Base-by-base conservation (phyloP, 2,113 vertebrate genomes). In the Galbula dea region DNA sequence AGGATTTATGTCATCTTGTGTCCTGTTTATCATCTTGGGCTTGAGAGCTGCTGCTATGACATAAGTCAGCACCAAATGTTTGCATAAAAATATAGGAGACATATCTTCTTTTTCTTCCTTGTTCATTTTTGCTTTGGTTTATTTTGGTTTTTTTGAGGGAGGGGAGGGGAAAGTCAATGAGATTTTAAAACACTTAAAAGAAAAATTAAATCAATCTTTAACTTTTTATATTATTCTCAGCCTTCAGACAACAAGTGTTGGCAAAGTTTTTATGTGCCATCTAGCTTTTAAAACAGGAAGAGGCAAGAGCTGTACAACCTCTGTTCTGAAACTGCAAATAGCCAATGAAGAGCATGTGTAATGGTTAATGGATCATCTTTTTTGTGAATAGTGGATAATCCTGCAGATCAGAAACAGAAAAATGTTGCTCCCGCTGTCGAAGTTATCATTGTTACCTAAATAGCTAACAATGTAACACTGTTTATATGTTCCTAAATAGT, bases 1-100 rank as follows among this genome's bases (percentile, higher is more conserved):
- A 78, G 86, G 73, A 92, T 94, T 94, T 93, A 86, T 86, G n/a
- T 93, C 49, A 43, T 65, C 75, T 41, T 73, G 41, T 75, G 20
- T 54, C 43, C 69, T 78, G 24, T 63, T 30, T 51, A 63, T 78
- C 83, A 92, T 29, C 9, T 37, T 86, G 32, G 65, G 34, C 49
- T 81, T 88, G 36, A 84, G 24, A 94, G 26, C 55, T 96, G 52
- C n/a, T 93, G 39, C 61, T 92, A 9, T 36, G 57, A 68, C 36
- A 72, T 75, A 92, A 93, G 86, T 90, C 54, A 88, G 9, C 1
- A 21, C 11, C n/a, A 88, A 89, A 72, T 24, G 15, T 51, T 83
- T 85, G 34, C 78, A 72, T 81, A 48, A 88, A 79, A 82, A 39
- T n/a, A 4, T 5, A 52, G 13, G 15, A 68, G 10, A 4, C 3